phyloP scores from a whole-genome alignment of 2,797 vertebrate species.

The Danio jaintianensis region DNA sequence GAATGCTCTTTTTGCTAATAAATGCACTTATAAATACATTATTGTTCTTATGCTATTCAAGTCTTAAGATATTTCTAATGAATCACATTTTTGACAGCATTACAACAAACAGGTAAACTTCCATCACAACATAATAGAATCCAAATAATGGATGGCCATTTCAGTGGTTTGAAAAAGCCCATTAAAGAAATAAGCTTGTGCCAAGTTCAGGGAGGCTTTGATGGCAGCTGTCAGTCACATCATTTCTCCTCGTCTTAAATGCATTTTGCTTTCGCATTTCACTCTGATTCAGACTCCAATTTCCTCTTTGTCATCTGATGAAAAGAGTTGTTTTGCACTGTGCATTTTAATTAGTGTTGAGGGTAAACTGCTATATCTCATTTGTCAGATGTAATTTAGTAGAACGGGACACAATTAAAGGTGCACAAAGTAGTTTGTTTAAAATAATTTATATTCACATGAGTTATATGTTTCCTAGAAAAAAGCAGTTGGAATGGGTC shows the following conservation, averaged over 20 bases:
- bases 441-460: neutral
- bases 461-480: neutral
- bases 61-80: neutral
- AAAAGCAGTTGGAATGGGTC: neutral
- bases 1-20: neutral
- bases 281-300: neutral
- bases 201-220: constrained; percentile 32
- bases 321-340: constrained; percentile 24
- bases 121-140: constrained; percentile 4
- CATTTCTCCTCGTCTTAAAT: neutral
- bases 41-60: neutral
- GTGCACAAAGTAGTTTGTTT: neutral
- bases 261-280: constrained; percentile 25
- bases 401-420: constrained; percentile 23
- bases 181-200: neutral
- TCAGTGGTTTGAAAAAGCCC: neutral
- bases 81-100: constrained; percentile 17
- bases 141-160: neutral
- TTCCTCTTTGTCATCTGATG: neutral
- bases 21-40: neutral
- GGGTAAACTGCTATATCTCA: neutral
- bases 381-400: constrained; percentile 16
- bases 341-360: constrained; percentile 17
- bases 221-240: constrained; percentile 50
- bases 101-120: neutral